phyloP scores from a whole-genome alignment of 2,888 invertebrate species.

The Timandra comae region DNA sequence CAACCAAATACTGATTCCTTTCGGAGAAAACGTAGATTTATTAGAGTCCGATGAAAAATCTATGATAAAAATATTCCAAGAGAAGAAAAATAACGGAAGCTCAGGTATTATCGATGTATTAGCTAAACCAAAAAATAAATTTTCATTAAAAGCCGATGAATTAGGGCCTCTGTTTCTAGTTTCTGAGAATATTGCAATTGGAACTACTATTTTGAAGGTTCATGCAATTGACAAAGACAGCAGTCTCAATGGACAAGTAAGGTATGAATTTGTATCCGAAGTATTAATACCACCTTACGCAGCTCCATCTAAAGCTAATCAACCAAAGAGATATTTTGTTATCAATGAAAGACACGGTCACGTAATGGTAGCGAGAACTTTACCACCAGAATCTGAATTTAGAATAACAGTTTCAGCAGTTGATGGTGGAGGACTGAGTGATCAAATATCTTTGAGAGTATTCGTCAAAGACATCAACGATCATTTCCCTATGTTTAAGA shows the following conservation, averaged over 20 bases:
- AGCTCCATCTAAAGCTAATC: slow-evolving; percentile 54
- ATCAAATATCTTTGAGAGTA: slow-evolving; percentile 82
- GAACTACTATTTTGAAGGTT: slow-evolving; percentile 81
- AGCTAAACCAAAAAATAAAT: slow-evolving; percentile 57
- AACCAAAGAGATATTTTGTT: slow-evolving; percentile 81
- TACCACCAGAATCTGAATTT: slow-evolving; percentile 86
- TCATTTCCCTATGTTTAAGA: slow-evolving; percentile 88
- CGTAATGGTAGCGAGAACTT: slow-evolving; percentile 81
- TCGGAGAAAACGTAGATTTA: slow-evolving; percentile 81
- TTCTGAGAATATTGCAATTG: slow-evolving; percentile 84
- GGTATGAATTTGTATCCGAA: slow-evolving; percentile 83
- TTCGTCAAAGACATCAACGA: slow-evolving; percentile 88
- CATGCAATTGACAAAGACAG: slow-evolving; percentile 84
- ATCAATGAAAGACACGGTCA: slow-evolving; percentile 87
- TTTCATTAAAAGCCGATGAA: slow-evolving; percentile 43
- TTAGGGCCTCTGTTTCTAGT: slow-evolving; percentile 80
- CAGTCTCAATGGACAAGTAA: slow-evolving; percentile 81
- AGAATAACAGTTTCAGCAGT: slow-evolving; percentile 84
- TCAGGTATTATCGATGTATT: slow-evolving; percentile 44
- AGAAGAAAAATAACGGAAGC: slow-evolving; percentile 46
- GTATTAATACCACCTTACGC: slow-evolving; percentile 77
- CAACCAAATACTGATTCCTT: slow-evolving; percentile 81
- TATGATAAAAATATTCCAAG: slow-evolving; percentile 61
- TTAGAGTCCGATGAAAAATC: slow-evolving; percentile 78
- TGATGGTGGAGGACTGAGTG: slow-evolving; percentile 85